phyloP scores from a whole-genome alignment of 2,113 vertebrate species.

The Aix galericulata region DNA sequence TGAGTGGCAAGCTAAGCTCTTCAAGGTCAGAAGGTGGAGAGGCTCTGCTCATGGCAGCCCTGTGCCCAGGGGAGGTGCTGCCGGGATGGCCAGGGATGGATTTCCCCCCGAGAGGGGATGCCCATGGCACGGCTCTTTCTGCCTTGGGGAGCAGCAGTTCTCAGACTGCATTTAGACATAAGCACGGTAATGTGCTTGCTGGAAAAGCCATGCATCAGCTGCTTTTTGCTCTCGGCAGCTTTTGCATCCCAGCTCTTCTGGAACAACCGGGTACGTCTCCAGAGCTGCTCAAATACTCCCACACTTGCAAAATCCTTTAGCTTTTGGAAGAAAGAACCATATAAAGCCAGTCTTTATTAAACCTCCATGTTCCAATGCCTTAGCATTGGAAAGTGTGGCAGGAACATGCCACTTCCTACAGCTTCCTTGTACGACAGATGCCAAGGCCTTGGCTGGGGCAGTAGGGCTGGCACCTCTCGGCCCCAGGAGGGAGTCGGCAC shows the following conservation, averaged over 20 bases:
- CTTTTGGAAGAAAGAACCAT: neutral
- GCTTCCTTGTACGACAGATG: neutral
- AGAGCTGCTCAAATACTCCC: neutral
- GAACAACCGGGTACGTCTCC: neutral
- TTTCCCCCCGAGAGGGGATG: neutral
- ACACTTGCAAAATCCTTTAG: conserved; percentile 14
- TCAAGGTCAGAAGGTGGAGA: conserved; percentile 30
- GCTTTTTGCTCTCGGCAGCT: neutral
- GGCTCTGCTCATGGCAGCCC: neutral
- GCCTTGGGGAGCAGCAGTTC: neutral
- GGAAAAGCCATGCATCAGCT: neutral
- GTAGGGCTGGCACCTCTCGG: neutral
- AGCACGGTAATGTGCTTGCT: neutral
- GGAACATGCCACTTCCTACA: neutral
- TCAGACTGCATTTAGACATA: neutral
- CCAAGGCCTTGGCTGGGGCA: neutral
- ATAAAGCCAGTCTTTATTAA: conserved; percentile 27
- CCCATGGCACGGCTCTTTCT: neutral
- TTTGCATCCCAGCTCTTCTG: neutral
- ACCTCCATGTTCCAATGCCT: neutral
- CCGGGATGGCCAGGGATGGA: neutral
- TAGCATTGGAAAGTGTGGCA: neutral
- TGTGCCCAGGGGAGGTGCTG: neutral
- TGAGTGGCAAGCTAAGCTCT: conserved; percentile 7
- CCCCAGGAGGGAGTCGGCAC: neutral